phyloP scores from a whole-genome alignment of 2,797 vertebrate species.

The Etheostoma nigrum region DNA sequence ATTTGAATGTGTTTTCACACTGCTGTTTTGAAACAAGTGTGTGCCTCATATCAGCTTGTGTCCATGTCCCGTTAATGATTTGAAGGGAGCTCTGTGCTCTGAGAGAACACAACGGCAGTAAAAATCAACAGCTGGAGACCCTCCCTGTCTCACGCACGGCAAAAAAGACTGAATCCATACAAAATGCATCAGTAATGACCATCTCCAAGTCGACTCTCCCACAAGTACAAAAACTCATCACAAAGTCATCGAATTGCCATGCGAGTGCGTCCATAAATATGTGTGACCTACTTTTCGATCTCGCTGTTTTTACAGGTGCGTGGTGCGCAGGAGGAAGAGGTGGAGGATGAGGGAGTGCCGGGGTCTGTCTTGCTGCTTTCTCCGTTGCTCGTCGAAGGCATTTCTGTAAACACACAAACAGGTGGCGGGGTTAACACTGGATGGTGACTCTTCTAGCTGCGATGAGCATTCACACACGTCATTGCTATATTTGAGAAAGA shows the following conservation, averaged over 20 bases:
- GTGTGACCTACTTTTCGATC: conserved; percentile 94
- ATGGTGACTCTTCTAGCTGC: not conserved
- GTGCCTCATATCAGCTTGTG: conserved; percentile 5
- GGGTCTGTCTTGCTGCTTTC: conserved; percentile 96
- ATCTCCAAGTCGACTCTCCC: conserved; percentile 35
- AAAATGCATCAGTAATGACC: conserved; percentile 79
- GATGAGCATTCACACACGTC: not conserved
- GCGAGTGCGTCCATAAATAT: not conserved
- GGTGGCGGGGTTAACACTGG: not conserved
- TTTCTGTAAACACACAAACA: conserved; percentile 84
- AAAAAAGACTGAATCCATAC: conserved; percentile 43
- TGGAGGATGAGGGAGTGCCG: conserved; percentile 89
- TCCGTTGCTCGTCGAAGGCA: conserved; percentile 99
- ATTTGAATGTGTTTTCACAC: conserved; percentile 9
- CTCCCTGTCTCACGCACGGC: conserved; percentile 36
- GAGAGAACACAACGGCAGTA: conserved; percentile 61
- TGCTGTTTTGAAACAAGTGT: not conserved
- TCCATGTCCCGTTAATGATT: conserved; percentile 63
- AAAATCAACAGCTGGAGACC: conserved; percentile 72
- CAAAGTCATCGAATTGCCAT: conserved; percentile 36
- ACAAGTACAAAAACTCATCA: conserved; percentile 67
- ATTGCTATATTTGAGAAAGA: not conserved
- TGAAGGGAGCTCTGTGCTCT: conserved; percentile 34
- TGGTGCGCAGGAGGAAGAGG: conserved; percentile 90
- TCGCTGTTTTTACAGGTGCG: conserved; percentile 92